phyloP scores from a whole-genome alignment of 2,888 invertebrate genomes.

The Hybos culiciformis region DNA sequence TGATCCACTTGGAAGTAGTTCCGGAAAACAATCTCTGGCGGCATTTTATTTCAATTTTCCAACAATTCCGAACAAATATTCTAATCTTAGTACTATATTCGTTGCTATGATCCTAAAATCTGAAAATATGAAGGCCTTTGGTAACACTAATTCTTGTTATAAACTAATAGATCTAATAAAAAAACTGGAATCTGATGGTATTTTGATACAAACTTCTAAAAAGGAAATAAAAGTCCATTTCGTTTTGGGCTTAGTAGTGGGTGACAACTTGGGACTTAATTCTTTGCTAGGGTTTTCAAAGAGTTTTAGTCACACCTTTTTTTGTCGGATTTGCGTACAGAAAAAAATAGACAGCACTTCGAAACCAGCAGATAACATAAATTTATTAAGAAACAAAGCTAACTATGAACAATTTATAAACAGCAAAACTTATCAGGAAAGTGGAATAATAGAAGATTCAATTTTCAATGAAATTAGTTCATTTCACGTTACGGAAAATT shows the following conservation, averaged over 20 bases:
- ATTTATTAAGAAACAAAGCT: neutral
- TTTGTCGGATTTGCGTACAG: constrained; percentile 1
- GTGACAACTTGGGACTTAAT: constrained; percentile 5
- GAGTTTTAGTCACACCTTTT: constrained; percentile 2
- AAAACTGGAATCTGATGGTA: constrained; percentile 6
- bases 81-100: constrained; percentile 1
- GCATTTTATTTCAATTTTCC: constrained; percentile 7
- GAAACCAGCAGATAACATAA: neutral
- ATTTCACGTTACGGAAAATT: constrained; percentile 7
- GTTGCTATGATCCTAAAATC: constrained; percentile 5
- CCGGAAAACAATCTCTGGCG: constrained; percentile 5
- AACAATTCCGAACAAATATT: constrained; percentile 2
- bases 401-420: neutral
- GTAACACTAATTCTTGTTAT: neutral
- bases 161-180: constrained; percentile 5
- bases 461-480: constrained; percentile 7
- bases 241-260: constrained; percentile 6
- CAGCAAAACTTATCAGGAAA: neutral
- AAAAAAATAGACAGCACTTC: neutral
- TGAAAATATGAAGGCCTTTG: constrained; percentile 2
- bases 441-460: constrained; percentile 4
- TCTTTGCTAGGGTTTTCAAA: constrained; percentile 4
- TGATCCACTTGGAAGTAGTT: constrained; percentile 5
- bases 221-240: neutral
- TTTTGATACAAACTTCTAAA: neutral